phyloP scores from a whole-genome alignment of 2,888 invertebrate species.

The Thymelicus lineola region DNA sequence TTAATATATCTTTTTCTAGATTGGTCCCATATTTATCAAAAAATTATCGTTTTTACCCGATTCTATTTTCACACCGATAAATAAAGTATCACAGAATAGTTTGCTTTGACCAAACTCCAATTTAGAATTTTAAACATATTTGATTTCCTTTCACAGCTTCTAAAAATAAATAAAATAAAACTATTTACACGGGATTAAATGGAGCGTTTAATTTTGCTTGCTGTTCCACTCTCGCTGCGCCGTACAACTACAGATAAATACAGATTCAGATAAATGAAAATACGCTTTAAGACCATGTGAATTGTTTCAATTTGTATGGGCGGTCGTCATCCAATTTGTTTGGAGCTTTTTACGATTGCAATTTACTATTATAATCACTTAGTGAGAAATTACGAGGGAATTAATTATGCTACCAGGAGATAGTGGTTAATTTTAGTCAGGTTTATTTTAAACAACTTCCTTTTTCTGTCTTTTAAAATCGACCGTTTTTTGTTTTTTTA shows the following conservation, averaged over 20 bases:
- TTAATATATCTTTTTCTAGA: no score
- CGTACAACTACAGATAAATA: slow-evolving; percentile 11
- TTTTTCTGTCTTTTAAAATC: no score
- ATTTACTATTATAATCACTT: neutral
- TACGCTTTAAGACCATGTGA: slow-evolving; percentile 3
- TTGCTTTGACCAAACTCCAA: neutral
- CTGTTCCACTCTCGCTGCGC: neutral
- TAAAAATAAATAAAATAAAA: slow-evolving; percentile 12
- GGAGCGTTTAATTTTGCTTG: slow-evolving; percentile 11
- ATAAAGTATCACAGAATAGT: neutral
- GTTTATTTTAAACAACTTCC: no score
- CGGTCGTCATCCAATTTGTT: slow-evolving; percentile 8
- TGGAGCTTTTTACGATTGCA: slow-evolving; percentile 2
- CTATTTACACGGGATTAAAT: slow-evolving; percentile 17
- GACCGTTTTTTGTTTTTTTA: no score
- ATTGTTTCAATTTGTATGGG: slow-evolving; percentile 17
- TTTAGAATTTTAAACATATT: slow-evolving; percentile 4
- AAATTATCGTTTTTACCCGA: neutral
- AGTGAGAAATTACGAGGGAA: neutral
- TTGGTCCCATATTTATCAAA: no score
- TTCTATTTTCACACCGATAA: neutral
- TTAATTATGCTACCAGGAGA: no score
- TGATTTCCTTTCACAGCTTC: neutral
- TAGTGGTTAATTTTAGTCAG: no score
- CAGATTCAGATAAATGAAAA: slow-evolving; percentile 11